These are phyloP conservation scores for Malacoctenus gilli DNA, from an alignment of 2,797 vertebrate species.

Conservation along the genomic window DNA sequence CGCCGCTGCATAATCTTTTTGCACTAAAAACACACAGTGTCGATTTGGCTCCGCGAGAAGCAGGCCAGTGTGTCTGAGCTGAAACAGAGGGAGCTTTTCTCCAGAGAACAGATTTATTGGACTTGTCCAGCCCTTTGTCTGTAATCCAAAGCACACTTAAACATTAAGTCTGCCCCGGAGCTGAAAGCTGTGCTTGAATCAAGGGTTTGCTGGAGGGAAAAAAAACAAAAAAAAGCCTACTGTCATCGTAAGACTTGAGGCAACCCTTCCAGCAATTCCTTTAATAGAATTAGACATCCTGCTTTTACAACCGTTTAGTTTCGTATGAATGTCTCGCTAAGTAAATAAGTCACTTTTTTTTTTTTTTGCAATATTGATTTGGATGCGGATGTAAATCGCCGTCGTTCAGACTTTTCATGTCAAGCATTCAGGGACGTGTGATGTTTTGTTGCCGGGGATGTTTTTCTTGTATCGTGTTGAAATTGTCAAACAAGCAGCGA, in stretches of 20 bases:
- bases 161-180: conserved; percentile 49
- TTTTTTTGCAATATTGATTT: background rate
- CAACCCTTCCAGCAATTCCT: conserved; percentile 3
- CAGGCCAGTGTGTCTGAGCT: conserved; percentile 38
- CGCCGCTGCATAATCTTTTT: conserved; percentile 14
- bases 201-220: too few species aligned
- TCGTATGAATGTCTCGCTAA: background rate
- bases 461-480: too few species aligned
- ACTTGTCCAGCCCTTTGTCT: conserved; percentile 50
- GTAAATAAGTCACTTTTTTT: background rate
- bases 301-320: conserved; percentile 8
- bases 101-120: conserved; percentile 57
- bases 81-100: conserved; percentile 40
- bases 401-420: too few species aligned
- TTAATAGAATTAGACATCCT: conserved; percentile 11
- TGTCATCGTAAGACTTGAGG: conserved; percentile 30
- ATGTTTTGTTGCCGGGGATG: too few species aligned
- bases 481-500: too few species aligned
- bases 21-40: conserved; percentile 2
- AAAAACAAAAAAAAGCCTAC: conserved; percentile 7
- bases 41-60: conserved; percentile 31
- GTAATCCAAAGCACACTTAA: conserved; percentile 53
- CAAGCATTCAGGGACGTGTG: too few species aligned
- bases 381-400: too few species aligned
- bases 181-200: conserved; percentile 56